A percentile compares a stretch with the other conserved stretches of the same genome.
phyloP scores from a whole-genome alignment of 2,797 vertebrate genomes.

The Catharus ustulatus region DNA sequence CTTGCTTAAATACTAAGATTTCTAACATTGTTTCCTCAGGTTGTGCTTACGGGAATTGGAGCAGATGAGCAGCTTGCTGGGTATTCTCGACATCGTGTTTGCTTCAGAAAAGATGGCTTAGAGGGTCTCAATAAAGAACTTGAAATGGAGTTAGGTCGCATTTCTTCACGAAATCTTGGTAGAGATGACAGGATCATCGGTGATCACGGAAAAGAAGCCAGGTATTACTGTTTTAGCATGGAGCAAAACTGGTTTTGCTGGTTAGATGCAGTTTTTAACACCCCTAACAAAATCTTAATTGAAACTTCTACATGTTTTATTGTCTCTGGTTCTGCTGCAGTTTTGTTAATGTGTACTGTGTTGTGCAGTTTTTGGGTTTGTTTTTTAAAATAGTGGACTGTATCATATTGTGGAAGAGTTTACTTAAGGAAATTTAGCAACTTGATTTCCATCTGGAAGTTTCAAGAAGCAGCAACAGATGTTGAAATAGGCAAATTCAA shows the following conservation, averaged over 20 bases:
- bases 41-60: slow-evolving; percentile 92
- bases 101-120: slow-evolving; percentile 81
- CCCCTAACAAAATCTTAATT: not conserved
- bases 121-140: slow-evolving; percentile 87
- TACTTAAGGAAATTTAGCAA: not conserved
- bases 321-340: not conserved
- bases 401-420: not conserved
- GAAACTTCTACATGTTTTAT: not conserved
- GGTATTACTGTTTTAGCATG: slow-evolving; percentile 71
- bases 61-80: slow-evolving; percentile 97
- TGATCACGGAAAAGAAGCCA: slow-evolving; percentile 94
- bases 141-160: slow-evolving; percentile 88
- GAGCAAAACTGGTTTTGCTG: not conserved
- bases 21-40: slow-evolving; percentile 69
- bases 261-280: not conserved
- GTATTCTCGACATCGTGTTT: slow-evolving; percentile 89
- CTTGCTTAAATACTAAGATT: not conserved
- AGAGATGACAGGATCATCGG: slow-evolving; percentile 92
- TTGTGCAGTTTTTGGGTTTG: not conserved
- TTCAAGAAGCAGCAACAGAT: not conserved
- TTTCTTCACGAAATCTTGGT: slow-evolving; percentile 93
- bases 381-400: not conserved
- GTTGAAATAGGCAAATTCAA: not conserved
- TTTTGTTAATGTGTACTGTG: not conserved
- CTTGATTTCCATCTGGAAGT: not conserved